Conservation (phyloP, 2,888 invertebrate genomes). For the Rugalucina vietnamica region DNA sequence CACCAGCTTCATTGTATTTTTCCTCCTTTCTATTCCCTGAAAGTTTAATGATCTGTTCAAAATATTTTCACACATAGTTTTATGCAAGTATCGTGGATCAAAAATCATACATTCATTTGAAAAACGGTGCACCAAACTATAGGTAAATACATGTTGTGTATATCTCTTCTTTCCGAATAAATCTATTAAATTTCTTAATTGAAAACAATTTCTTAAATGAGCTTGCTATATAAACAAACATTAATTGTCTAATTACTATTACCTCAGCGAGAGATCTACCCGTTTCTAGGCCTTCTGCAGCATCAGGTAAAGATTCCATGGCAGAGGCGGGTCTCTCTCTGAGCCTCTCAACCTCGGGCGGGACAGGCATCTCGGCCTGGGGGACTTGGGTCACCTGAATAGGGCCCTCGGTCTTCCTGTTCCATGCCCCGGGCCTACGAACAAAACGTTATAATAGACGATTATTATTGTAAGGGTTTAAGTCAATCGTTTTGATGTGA, state of each 20-base stretch:
- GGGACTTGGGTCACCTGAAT: constrained; percentile 55
- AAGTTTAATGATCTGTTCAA: no score
- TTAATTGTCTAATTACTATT: no score
- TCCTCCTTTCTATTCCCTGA: neutral
- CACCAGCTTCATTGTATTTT: neutral
- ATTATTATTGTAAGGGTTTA: neutral
- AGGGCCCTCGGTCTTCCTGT: constrained; percentile 61
- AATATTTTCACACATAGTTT: no score
- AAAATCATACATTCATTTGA: no score
- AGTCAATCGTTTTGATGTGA: no score
- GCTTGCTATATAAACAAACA: no score
- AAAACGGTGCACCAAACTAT: no score
- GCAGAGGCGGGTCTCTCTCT: constrained; percentile 61
- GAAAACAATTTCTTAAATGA: no score
- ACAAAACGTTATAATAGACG: neutral
- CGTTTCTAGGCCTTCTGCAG: constrained; percentile 11
- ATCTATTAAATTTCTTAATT: no score
- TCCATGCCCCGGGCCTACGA: constrained; percentile 72
- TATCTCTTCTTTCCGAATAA: no score
- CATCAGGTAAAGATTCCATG: constrained; percentile 50
- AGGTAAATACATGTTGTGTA: no score
- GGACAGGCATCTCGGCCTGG: constrained; percentile 50
- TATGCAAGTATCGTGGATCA: no score
- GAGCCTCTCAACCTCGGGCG: constrained; percentile 57
- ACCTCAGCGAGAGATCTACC: constrained; percentile 59